A percentile compares a stretch with the other conserved stretches of the same genome.
Conservation (phyloP, 2,113 vertebrate genomes). For the Phainopepla nitens region DNA sequence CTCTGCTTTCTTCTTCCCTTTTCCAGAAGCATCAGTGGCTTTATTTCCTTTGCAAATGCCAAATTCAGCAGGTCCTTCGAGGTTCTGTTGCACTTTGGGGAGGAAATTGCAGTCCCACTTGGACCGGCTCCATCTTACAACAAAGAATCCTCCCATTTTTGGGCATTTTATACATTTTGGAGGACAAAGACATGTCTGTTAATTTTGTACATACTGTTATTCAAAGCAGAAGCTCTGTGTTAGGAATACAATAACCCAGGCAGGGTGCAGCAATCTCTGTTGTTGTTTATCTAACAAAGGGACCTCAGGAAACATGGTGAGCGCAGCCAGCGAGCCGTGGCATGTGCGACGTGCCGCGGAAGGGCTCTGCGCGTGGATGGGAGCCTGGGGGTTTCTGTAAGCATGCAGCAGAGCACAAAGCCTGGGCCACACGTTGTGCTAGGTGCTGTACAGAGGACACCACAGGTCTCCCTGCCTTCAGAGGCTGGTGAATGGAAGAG, state of each 20-base stretch:
- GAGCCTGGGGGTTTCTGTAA: not conserved
- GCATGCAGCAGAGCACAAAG: not conserved
- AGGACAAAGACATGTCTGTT: not conserved
- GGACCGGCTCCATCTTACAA: not conserved
- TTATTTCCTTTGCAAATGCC: not conserved
- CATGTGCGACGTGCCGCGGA: not conserved
- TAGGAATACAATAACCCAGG: not conserved
- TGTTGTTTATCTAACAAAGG: constrained; percentile 29
- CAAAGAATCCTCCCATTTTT: not conserved
- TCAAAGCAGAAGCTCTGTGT: constrained; percentile 8
- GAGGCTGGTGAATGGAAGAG: not conserved
- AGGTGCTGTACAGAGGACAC: not conserved
- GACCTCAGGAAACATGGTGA: not conserved
- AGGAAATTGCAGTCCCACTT: not conserved
- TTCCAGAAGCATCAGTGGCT: not conserved
- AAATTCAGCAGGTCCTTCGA: not conserved
- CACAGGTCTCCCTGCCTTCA: not conserved
- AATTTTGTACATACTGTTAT: not conserved
- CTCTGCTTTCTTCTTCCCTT: not conserved
- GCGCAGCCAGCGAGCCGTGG: not conserved
- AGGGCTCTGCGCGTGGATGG: not conserved
- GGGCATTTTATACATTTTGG: not conserved
- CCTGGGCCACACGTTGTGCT: not conserved
- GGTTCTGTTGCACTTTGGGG: not conserved
- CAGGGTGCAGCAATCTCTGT: not conserved